Conservation (phyloP, 2,113 vertebrate genomes). For the Phylloscopus trochiloides region DNA sequence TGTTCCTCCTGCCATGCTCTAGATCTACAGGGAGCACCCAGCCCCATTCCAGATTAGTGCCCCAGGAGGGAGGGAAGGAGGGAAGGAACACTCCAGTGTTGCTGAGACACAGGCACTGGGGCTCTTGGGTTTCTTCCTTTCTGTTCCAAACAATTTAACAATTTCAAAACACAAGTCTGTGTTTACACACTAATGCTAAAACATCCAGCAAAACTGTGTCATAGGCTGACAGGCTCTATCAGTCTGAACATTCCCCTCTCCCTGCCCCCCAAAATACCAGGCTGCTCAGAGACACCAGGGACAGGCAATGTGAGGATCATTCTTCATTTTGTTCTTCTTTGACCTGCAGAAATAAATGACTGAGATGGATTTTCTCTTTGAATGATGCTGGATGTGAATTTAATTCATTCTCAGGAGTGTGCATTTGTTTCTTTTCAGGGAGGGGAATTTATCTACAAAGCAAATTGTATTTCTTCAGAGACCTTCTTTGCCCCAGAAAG, state of each 20-base stretch:
- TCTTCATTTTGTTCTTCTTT: conserved; percentile 31
- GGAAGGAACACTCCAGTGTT: fast-evolving
- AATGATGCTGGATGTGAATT: background rate
- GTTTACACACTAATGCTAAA: background rate
- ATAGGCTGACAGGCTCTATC: background rate
- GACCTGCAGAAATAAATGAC: background rate
- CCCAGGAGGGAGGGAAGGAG: fast-evolving
- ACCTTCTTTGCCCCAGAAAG: conserved; percentile 87
- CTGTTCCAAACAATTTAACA: background rate
- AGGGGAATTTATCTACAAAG: conserved; percentile 93
- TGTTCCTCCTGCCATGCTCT: background rate
- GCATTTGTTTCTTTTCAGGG: conserved; percentile 78
- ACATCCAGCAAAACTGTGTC: background rate
- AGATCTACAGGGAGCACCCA: background rate
- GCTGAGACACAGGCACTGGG: background rate
- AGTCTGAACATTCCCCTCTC: background rate
- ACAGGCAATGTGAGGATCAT: background rate
- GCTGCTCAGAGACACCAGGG: background rate
- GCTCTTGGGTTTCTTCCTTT: background rate
- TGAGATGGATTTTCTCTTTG: background rate
- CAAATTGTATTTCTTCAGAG: conserved; percentile 98
- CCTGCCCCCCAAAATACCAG: background rate
- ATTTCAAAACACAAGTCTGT: background rate
- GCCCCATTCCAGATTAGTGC: background rate
- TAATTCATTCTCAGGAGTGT: conserved; percentile 26